Evolutionary conservation across 1,140 invertebrate species (phyloP).

Genomic region (Augochlora pura): DNA sequence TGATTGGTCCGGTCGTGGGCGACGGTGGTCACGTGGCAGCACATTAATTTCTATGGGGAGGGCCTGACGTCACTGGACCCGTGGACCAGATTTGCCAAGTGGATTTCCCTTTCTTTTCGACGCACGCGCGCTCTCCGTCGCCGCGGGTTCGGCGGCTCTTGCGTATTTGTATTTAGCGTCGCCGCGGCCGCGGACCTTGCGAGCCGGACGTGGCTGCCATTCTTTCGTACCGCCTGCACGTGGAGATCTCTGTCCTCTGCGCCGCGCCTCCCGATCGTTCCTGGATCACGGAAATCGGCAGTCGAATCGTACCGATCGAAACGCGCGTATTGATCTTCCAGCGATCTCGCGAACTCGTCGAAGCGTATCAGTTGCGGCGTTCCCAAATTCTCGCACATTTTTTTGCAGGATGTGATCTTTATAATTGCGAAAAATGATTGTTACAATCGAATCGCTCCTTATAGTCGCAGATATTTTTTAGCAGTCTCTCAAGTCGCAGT

Average conservation of each 20-base stretch:
- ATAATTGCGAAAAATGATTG: too few relatives aligned
- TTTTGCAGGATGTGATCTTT: too few relatives aligned
- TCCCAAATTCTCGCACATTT: too few relatives aligned
- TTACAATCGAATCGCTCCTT: too few relatives aligned
- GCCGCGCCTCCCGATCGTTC: slow-evolving; percentile 26
- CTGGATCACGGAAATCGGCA: not conserved
- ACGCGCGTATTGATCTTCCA: too few relatives aligned
- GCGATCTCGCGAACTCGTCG: too few relatives aligned
- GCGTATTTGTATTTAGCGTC: slow-evolving; percentile 38
- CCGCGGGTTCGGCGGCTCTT: slow-evolving; percentile 37
- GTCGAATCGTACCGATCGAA: too few relatives aligned
- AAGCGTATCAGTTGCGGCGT: too few relatives aligned
- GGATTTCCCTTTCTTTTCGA: slow-evolving; percentile 57
- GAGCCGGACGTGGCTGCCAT: slow-evolving; percentile 53
- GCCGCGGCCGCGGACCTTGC: slow-evolving; percentile 26
- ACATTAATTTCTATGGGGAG: slow-evolving; percentile 63
- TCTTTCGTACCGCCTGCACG: slow-evolving; percentile 33
- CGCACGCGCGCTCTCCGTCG: slow-evolving; percentile 15
- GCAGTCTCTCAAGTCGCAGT: too few relatives aligned
- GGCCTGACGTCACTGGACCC: slow-evolving; percentile 54
- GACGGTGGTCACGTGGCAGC: slow-evolving; percentile 50
- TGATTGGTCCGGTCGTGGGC: slow-evolving; percentile 53
- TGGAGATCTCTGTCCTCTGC: slow-evolving; percentile 12
- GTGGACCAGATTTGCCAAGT: slow-evolving; percentile 54
- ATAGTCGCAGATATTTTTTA: too few relatives aligned